These are phyloP conservation scores for Muscidifurax raptorellus DNA, from an alignment of 1,140 invertebrate species.

Conservation along the genomic window DNA sequence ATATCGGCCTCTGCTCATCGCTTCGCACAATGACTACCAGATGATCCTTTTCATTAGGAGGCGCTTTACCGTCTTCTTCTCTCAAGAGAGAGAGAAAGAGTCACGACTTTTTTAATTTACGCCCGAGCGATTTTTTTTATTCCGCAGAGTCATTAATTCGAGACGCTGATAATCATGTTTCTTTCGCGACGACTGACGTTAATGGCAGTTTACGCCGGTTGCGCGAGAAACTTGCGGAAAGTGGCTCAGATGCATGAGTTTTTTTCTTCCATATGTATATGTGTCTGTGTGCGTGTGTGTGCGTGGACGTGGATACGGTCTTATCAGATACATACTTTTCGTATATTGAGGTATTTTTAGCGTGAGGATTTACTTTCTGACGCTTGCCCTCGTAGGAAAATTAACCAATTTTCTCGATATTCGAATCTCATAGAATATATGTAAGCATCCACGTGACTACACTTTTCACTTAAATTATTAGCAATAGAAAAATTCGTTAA, in stretches of 20 bases:
- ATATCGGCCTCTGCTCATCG: neutral
- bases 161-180: constrained; percentile 5
- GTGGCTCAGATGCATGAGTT: neutral
- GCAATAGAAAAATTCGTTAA: too few species aligned
- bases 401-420: too few species aligned
- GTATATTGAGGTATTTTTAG: too few species aligned
- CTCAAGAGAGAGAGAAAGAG: neutral
- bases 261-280: too few species aligned
- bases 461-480: too few species aligned
- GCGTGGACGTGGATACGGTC: too few species aligned
- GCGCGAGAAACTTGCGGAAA: neutral
- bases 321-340: too few species aligned
- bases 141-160: constrained; percentile 4
- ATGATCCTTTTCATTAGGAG: constrained; percentile 25
- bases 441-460: too few species aligned
- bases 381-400: too few species aligned
- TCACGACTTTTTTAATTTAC: constrained; percentile 18
- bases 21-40: neutral
- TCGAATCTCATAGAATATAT: too few species aligned
- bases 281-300: too few species aligned
- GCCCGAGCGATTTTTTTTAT: neutral
- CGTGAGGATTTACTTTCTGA: too few species aligned
- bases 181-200: neutral
- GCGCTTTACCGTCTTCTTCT: constrained; percentile 1
- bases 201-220: neutral